Conservation (phyloP, 2,888 invertebrate genomes). For the Ligdia adustata region DNA sequence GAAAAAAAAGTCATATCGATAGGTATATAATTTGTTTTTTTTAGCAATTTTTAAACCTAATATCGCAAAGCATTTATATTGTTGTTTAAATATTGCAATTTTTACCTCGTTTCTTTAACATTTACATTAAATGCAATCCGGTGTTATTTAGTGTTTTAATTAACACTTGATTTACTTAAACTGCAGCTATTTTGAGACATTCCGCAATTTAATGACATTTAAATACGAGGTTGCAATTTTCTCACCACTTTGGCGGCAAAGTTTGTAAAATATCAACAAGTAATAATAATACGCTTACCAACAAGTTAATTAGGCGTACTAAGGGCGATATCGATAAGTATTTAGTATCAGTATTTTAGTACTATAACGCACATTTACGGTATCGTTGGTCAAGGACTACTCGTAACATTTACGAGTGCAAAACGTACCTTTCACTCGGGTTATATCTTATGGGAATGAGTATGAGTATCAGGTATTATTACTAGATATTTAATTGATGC, state of each 20-base stretch:
- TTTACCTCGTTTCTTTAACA: too few species aligned
- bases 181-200: slow-evolving; percentile 1
- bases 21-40: too few species aligned
- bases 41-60: too few species aligned
- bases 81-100: too few species aligned
- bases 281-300: slow-evolving; percentile 24
- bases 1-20: too few species aligned
- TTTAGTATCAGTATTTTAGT: slow-evolving; percentile 5
- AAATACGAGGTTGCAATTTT: slow-evolving; percentile 16
- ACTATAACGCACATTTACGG: too few species aligned
- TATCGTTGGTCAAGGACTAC: slow-evolving; percentile 49
- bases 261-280: slow-evolving; percentile 24
- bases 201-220: slow-evolving; percentile 20
- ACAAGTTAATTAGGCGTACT: slow-evolving; percentile 15
- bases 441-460: slow-evolving; percentile 12
- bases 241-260: slow-evolving; percentile 5
- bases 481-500: background rate
- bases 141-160: slow-evolving; percentile 20
- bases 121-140: slow-evolving; percentile 21
- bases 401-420: slow-evolving; percentile 41
- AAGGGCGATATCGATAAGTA: too few species aligned
- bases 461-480: slow-evolving; percentile 5
- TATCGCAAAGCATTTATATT: too few species aligned
- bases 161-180: slow-evolving; percentile 10
- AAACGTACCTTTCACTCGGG: slow-evolving; percentile 32